These are phyloP conservation scores for Silurus lanzhouensis DNA, from an alignment of 2,797 vertebrate genomes.

Conservation along the genomic window DNA sequence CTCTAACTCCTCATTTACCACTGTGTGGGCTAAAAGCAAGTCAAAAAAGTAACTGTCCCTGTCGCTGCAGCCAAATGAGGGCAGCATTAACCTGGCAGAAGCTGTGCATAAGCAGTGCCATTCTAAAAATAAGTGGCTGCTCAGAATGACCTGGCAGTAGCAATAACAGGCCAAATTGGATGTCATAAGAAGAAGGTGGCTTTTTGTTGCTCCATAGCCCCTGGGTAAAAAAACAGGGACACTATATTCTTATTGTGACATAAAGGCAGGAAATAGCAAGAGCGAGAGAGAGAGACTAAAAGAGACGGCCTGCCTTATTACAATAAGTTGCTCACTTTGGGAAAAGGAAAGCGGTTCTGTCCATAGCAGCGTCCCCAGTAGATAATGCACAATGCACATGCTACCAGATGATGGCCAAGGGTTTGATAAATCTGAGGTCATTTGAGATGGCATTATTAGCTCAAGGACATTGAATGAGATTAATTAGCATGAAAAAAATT, in stretches of 20 bases:
- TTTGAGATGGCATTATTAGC: neutral
- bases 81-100: constrained; percentile 63
- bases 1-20: constrained; percentile 61
- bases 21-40: constrained; percentile 53
- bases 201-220: constrained; percentile 51
- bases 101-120: constrained; percentile 64
- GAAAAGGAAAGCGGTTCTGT: constrained; percentile 55
- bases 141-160: constrained; percentile 66
- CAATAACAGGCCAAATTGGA: constrained; percentile 64
- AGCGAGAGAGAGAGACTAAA: neutral
- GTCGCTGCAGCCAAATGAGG: constrained; percentile 31
- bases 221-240: constrained; percentile 56
- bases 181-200: constrained; percentile 61
- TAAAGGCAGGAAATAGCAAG: constrained; percentile 63
- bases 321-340: constrained; percentile 62
- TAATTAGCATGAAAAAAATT: too few species aligned
- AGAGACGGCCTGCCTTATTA: constrained; percentile 55
- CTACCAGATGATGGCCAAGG: neutral
- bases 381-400: constrained; percentile 54
- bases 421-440: constrained; percentile 13
- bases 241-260: constrained; percentile 61
- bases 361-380: constrained; percentile 49
- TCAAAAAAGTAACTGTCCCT: constrained; percentile 66
- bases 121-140: constrained; percentile 70
- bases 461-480: neutral